These are phyloP conservation scores for Temnothorax ravouxi DNA, from an alignment of 2,888 invertebrate species.

Conservation along the genomic window DNA sequence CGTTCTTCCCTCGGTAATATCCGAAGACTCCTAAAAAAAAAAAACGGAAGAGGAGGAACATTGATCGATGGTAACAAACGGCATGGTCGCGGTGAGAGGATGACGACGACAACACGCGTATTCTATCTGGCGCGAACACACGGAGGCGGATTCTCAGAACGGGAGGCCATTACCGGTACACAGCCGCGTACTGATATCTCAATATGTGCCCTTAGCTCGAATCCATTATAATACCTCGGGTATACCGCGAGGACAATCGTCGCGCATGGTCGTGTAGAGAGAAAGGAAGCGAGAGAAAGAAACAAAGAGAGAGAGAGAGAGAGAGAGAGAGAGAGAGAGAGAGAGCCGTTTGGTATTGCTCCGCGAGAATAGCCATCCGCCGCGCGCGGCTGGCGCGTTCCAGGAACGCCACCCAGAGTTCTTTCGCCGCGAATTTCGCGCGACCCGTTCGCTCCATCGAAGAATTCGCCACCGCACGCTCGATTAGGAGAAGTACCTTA, in stretches of 20 bases:
- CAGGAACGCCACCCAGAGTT: constrained; percentile 66
- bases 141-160: constrained; percentile 83
- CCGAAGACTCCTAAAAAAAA: not conserved
- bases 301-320: not conserved
- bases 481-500: not conserved
- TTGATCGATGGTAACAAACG: constrained; percentile 31
- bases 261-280: constrained; percentile 63
- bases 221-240: constrained; percentile 85
- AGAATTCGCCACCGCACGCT: constrained; percentile 11
- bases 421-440: constrained; percentile 59
- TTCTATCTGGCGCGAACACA: constrained; percentile 80
- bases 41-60: not conserved
- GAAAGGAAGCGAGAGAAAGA: not conserved
- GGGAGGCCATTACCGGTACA: constrained; percentile 84
- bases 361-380: constrained; percentile 66
- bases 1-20: not conserved
- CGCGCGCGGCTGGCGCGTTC: constrained; percentile 53
- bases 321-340: not conserved
- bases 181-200: constrained; percentile 86
- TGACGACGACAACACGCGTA: constrained; percentile 70
- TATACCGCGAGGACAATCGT: constrained; percentile 74
- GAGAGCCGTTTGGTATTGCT: constrained; percentile 61
- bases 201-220: constrained; percentile 86
- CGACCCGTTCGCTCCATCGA: not conserved
- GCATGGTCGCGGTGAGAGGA: constrained; percentile 16